Evolutionary conservation across 2,113 vertebrate genomes (phyloP), one percentile per base, ranked within the genome.

Genomic region (Callorhinus ursinus): DNA sequence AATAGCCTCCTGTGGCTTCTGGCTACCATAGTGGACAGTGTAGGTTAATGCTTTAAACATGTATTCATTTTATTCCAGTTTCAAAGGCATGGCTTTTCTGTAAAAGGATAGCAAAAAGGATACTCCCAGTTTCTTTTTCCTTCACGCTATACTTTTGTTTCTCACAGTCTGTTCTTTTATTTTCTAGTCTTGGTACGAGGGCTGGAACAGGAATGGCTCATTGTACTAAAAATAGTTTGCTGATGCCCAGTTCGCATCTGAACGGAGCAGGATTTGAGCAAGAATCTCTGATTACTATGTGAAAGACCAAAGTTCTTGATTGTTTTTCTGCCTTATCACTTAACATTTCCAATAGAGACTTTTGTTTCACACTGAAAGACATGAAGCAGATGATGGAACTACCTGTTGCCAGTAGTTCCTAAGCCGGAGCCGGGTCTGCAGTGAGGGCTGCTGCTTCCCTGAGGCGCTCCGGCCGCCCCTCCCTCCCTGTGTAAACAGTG

Each of bases 241-340:
- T 36, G 81, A 11, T 71, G 82, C 42, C 79, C 61, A 4, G 42
- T 79, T 63, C 69, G n/a, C 49, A 86, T 81, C 84, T 69, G 59
- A 84, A 77, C 39, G 63, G 69, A 57, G 69, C 79, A 21, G 33
- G 33, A 36, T 63, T 90, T 71, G 80, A 63, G 46, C 19, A 53
- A 83, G 74, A 65, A n/a, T 81, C 53, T 81, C 51, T 71, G 22
- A 51, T 49, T 83, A 71, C 9, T 79, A n/a, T 51, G 42, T 77
- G 36, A 82, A 87, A 46, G 89, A 81, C 53, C 51, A 13, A 63
- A 22, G 51, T 88, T 63, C 31, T 72, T 88, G 82, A 95, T 90
- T 1, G 15, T 2, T 86, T 69, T 69, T 77, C 90, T 83, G 19
- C 36, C 26, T 79, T n/a, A 51, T 42, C 53, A 22, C 36, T 49